These are phyloP conservation scores for Platyura marginata DNA, from an alignment of 1,140 invertebrate genomes.

Conservation along the genomic window DNA sequence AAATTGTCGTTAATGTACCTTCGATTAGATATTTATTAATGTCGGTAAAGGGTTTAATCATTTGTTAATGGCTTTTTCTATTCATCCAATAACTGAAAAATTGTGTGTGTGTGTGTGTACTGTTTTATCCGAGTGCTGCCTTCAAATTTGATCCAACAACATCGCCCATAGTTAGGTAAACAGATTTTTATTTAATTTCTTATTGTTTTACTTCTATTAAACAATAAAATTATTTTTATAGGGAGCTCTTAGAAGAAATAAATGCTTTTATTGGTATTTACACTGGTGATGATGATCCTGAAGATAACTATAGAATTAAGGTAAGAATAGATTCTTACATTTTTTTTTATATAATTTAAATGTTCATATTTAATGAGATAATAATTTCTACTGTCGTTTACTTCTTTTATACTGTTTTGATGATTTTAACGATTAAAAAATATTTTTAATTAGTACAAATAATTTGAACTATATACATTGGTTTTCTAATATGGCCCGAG, in stretches of 20 bases:
- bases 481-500: no score
- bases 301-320: no score
- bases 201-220: no score
- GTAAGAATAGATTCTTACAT: no score
- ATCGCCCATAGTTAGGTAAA: slow-evolving; percentile 46
- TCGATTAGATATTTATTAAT: slow-evolving; percentile 84
- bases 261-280: slow-evolving; percentile 41
- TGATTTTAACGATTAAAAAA: no score
- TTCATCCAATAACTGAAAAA: slow-evolving; percentile 95
- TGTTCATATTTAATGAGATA: no score
- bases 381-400: no score
- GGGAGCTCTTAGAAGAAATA: slow-evolving; percentile 42
- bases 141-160: slow-evolving; percentile 54
- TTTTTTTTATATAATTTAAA: no score
- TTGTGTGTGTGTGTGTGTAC: slow-evolving; percentile 84
- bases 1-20: slow-evolving; percentile 80
- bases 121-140: slow-evolving; percentile 51
- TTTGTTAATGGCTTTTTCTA: slow-evolving; percentile 94
- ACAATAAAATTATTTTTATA: slow-evolving; percentile 9
- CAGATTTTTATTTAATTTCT: no score
- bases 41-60: slow-evolving; percentile 94
- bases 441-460: no score
- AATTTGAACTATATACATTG: no score
- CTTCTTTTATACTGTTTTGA: no score
- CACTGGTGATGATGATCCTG: slow-evolving; percentile 26